Percentiles rank a stretch among this genome's conserved stretches.
Evolutionary conservation across 2,113 vertebrate genomes (phyloP).

Genomic region (Fregata magnificens): DNA sequence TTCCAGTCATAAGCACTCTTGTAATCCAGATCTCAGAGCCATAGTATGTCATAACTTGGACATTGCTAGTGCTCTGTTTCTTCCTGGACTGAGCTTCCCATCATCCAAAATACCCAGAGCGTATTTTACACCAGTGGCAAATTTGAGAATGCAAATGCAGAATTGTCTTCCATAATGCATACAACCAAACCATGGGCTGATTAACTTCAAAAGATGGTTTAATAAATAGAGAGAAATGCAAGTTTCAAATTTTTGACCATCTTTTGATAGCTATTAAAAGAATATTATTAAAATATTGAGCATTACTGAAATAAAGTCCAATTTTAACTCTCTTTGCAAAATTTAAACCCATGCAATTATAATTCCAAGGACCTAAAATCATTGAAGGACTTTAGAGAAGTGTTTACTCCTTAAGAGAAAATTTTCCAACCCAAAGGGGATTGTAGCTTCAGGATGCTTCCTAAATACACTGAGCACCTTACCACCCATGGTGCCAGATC

Average conservation of each 20-base stretch:
- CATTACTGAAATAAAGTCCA: neutral
- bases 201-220: neutral
- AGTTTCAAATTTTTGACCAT: neutral
- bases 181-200: neutral
- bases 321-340: neutral
- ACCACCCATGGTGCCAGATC: accelerated
- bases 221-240: neutral
- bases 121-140: neutral
- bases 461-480: neutral
- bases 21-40: neutral
- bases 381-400: neutral
- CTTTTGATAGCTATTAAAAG: neutral
- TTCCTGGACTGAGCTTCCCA: neutral
- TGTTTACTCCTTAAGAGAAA: neutral
- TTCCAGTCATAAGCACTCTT: neutral
- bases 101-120: neutral
- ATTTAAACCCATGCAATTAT: neutral
- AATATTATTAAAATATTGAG: neutral
- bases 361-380: neutral
- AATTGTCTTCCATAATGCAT: neutral
- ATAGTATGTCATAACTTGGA: neutral
- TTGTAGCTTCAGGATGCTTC: neutral
- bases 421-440: neutral
- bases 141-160: neutral
- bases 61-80: neutral